phyloP scores from a whole-genome alignment of 2,888 invertebrate species.

The Pycnomerus fuliginosus region DNA sequence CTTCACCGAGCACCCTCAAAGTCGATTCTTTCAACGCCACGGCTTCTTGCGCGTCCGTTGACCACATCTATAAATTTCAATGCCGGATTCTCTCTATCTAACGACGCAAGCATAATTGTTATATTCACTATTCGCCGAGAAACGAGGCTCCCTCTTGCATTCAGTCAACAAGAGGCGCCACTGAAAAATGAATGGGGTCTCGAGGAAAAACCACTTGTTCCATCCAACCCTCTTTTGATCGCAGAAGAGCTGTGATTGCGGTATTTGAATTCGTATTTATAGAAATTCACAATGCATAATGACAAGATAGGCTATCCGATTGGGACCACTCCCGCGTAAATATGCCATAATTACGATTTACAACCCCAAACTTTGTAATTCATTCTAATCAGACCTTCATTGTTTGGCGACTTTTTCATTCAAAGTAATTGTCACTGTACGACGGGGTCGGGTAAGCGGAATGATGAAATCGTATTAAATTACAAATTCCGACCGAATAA shows the following conservation, averaged over 20 bases:
- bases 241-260: constrained; percentile 50
- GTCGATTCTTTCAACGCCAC: too few species aligned
- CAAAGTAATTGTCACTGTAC: too few species aligned
- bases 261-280: constrained; percentile 48
- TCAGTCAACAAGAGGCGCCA: constrained; percentile 31
- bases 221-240: constrained; percentile 30
- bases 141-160: constrained; percentile 32
- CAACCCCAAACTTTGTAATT: too few species aligned
- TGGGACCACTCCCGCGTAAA: constrained; percentile 38
- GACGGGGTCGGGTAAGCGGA: too few species aligned
- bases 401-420: too few species aligned
- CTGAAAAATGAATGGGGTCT: constrained; percentile 32
- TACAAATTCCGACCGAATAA: too few species aligned
- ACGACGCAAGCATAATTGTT: constrained; percentile 54
- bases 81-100: constrained; percentile 52
- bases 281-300: constrained; percentile 49
- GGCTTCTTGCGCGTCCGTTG: constrained; percentile 41
- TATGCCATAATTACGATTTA: constrained; percentile 47
- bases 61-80: constrained; percentile 45
- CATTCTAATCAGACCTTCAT: too few species aligned
- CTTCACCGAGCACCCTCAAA: too few species aligned
- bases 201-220: constrained; percentile 43
- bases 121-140: constrained; percentile 39
- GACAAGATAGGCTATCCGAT: constrained; percentile 50
- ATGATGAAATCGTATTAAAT: too few species aligned